Evolutionary conservation across 2,888 invertebrate genomes (phyloP), one percentile per base, ranked within the genome.

Genomic region (Osmoderma eremita): DNA sequence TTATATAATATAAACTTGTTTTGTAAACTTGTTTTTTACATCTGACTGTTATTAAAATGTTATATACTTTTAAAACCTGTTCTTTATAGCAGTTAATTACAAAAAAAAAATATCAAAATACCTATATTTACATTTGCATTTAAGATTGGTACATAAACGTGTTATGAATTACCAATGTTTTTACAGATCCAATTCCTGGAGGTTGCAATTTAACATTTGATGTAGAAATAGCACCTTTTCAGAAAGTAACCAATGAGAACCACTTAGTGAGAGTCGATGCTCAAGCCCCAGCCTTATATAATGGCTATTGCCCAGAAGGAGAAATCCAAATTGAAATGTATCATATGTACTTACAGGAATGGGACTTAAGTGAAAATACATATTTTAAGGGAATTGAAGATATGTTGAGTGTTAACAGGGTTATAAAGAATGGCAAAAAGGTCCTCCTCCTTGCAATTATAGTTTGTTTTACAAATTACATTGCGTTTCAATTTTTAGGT

Each of bases 161-260:
- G 8, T 12, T 49, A 13, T 10, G 15, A 13, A 49, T n/a, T 49
- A 49, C 15, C 12, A 12, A 22, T 22, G 22, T 50, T 70, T 61
- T 74, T 83, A 68, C 80, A 93, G 93, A 88, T 78, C 93, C 93
- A 0, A 82, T 91, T 71, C 92, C 93, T 15, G 93, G 93, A 41
- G 93, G 91, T 15, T 93, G 93, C 78, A 92, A 91, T 76, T 85
- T 90, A 85, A 90, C 90, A 74, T 88, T 88, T 72, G 80, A 86
- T 42, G 71, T 70, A 1, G 82, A 86, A 71, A 84, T 86, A 70
- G 86, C 90, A 6, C 91, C 93, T 0, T 90, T 84, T 75, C 84
- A 89, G 75, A 79, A 79, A 56, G 71, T 88, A 20, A 70, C 68
- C 1, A 78, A 82, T 63, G 79, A 77, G 50, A 72, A 82, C 71